A percentile compares a stretch with the other conserved stretches of the same genome.
These are phyloP conservation scores for Microcebus jonahi DNA, from an alignment of 2,113 vertebrate species.

Conservation along the genomic window DNA sequence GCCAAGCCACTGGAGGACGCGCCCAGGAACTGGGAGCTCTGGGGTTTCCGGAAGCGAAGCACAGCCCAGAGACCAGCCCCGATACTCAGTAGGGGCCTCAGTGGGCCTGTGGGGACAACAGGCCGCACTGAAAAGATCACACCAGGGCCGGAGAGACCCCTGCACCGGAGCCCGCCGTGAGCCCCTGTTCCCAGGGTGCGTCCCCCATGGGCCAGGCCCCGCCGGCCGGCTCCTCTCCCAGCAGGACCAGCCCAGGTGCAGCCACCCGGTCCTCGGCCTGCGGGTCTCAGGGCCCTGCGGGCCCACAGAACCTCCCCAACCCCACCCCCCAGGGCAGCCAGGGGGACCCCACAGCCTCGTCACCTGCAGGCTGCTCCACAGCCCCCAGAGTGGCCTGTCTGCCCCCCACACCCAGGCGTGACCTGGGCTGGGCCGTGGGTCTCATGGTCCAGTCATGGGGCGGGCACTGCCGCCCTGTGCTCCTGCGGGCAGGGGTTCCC, in stretches of 20 bases:
- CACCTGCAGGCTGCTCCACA: neutral
- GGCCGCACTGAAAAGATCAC: neutral
- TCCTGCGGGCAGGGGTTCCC: too few relatives aligned
- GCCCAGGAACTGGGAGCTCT: too few relatives aligned
- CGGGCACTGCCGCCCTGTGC: neutral
- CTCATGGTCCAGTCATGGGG: neutral
- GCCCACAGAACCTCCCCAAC: neutral
- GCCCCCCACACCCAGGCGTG: too few relatives aligned
- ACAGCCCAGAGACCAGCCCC: neutral
- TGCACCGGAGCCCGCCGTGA: neutral
- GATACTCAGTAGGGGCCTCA: rapidly evolving
- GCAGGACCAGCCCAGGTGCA: neutral
- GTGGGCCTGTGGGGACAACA: too few relatives aligned
- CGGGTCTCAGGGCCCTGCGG: rapidly evolving
- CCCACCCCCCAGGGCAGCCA: neutral
- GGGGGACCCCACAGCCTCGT: neutral
- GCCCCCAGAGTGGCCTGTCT: too few relatives aligned
- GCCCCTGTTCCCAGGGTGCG: neutral
- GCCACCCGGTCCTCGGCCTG: too few relatives aligned
- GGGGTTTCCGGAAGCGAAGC: too few relatives aligned
- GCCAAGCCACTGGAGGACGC: neutral
- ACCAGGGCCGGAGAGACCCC: rapidly evolving
- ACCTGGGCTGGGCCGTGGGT: rapidly evolving
- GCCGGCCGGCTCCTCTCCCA: neutral
- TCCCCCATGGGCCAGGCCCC: neutral